A percentile compares a stretch with the other conserved stretches of the same genome.
phyloP scores from a whole-genome alignment of 2,113 vertebrate genomes.

The Junco hyemalis region DNA sequence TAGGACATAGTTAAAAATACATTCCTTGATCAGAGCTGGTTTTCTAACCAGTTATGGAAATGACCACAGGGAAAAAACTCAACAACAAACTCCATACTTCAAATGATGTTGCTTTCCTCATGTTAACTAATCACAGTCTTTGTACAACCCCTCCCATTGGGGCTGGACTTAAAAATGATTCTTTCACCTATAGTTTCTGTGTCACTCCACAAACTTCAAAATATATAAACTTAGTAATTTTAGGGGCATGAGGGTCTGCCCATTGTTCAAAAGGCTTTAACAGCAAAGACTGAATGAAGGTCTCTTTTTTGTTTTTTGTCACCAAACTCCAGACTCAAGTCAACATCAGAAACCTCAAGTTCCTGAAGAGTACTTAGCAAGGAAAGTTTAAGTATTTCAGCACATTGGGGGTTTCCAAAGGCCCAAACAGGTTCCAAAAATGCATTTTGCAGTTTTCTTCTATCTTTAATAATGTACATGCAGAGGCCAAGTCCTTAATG shows the following conservation, averaged over 20 bases:
- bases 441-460: neutral
- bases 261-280: neutral
- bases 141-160: neutral
- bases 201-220: neutral
- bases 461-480: neutral
- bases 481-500: neutral
- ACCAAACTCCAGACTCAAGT: neutral
- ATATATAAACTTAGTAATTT: neutral
- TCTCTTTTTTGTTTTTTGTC: neutral
- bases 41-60: constrained; percentile 31
- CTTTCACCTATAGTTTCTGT: neutral
- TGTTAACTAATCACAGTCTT: neutral
- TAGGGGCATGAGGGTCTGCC: neutral
- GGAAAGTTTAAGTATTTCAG: neutral
- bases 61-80: neutral
- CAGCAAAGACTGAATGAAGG: neutral
- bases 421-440: neutral
- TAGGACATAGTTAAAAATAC: constrained; percentile 47
- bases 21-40: constrained; percentile 22
- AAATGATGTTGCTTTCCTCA: neutral
- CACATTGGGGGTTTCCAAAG: neutral
- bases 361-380: neutral
- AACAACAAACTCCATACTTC: neutral
- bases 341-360: neutral
- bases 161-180: neutral